Evolutionary conservation across 1,140 invertebrate species (phyloP), one percentile per base, ranked within the genome.

Genomic region (Whitmania pigra): DNA sequence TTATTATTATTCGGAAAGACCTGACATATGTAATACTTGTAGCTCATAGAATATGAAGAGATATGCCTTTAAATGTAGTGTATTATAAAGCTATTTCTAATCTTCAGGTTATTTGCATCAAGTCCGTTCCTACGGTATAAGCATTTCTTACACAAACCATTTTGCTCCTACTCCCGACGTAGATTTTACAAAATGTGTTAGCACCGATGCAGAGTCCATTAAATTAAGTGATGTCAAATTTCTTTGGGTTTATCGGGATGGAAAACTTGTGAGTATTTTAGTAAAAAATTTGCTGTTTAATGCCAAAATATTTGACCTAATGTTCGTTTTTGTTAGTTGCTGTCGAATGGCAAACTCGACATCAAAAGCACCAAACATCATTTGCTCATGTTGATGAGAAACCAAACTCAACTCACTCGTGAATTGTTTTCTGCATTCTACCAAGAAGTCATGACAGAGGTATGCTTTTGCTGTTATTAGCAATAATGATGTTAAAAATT

Each of bases 121-220:
- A 53, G 79, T 82, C 0, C 74, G 80, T 22, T 80, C 82, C 6
- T 79, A 80, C 67, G 82, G 82, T 4, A 76, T 80, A 18, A 78
- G 79, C 36, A 73, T 82, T 6, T 82, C 82, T 2, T 79, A 74
- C 29, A 79, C 78, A 0, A 75, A 80, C 0, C 76, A 77, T 60
- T 81, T 80, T 69, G 72, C 78, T 9, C 77, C 79, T 0, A 69
- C 77, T 1, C 53, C 67, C 0, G 72, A 75, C 0, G 77, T 77
- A 70, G 76, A 77, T 66, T 75, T 77, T 22, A 49, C 74, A 3
- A 77, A 78, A 54, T 82, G 80, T 73, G 70, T 73, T 17, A 43
- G 25, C 18, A 66, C 31, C 68, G 73, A 20, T 69, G 70, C 25
- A 22, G 43, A 74, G 40, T 11, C 43, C 18, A 31, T 71, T 31